Evolutionary conservation across 2,888 invertebrate genomes (phyloP), one percentile per base, ranked within the genome.

Genomic region (Falcaria lacertinaria): DNA sequence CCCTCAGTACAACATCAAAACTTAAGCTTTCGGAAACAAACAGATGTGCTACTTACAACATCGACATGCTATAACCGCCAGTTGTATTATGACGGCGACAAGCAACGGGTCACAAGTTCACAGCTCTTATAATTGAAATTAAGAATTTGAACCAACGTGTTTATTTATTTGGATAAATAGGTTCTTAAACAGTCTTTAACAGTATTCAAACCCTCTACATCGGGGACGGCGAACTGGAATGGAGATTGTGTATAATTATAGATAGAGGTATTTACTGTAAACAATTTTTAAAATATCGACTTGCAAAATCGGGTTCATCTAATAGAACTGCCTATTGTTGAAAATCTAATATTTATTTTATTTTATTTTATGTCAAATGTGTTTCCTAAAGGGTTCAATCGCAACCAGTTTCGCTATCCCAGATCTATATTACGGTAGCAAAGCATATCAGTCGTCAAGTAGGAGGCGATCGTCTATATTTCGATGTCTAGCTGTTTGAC

Each of bases 11-110:
- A 45, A 47, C 11, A 36, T 45, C 19, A 19, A 50, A 39, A 39
- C 34, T 42, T 42, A 42, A 48, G 42, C 25, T 60, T 59, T 45
- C 6, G 6, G 6, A 19, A 55, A 46, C 39, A 46, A 54, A 41
- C 41, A 48, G 46, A 64, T 57, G 59, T 56, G 69, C 80, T 86
- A 85, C 85, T 84, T 83, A 85, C 82, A 68, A 82, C 74, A 70
- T 68, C 69, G 71, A 73, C 56, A 53, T 58, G 52, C 48, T 44
- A 63, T 59, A 64, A 70, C 64, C 63, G 72, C 67, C 58, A 66
- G 51, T 54, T 67, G 65, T 51, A 60, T 66, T 60, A 54, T 63
- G 72, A 69, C 59, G 65, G 56, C 57, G 51, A 49, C 53, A 72
- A 79, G 74, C 80, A 65, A 74, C 72, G 54, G 73, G 76, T n/a